Percentiles rank a stretch among this genome's conserved stretches.
Evolutionary conservation across 2,797 vertebrate genomes (phyloP).

Genomic region (Paratrypauchen microcephalus): DNA sequence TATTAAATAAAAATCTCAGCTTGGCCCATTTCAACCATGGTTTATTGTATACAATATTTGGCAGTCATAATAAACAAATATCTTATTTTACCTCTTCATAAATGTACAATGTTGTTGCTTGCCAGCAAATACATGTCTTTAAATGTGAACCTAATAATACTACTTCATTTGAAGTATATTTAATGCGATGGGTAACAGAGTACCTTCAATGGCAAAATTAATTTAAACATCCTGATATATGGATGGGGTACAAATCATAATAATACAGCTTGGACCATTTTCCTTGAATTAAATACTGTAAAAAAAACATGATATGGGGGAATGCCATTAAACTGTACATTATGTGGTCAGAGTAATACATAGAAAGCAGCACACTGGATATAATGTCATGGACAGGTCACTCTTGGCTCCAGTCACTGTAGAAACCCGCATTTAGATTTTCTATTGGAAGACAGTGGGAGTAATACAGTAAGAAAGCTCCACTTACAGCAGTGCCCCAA

Average conservation of each 20-base stretch:
- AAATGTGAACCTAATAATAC: conserved; percentile 7
- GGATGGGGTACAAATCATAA: conserved; percentile 24
- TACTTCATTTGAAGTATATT: conserved; percentile 16
- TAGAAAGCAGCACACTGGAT: conserved; percentile 30
- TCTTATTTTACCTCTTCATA: neutral
- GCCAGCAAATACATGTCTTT: neutral
- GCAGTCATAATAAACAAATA: conserved; percentile 48
- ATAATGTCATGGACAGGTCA: conserved; percentile 25
- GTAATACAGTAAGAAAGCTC: conserved; percentile 31
- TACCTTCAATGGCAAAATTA: conserved; percentile 5
- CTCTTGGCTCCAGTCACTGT: conserved; percentile 24
- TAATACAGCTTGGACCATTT: conserved; percentile 45
- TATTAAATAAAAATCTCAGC: neutral
- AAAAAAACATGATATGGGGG: conserved; percentile 44
- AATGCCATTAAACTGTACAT: conserved; percentile 30
- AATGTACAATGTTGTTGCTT: neutral
- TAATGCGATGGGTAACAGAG: neutral
- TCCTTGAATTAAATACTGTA: conserved; percentile 56
- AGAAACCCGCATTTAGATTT: conserved; percentile 43
- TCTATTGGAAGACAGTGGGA: conserved; percentile 46
- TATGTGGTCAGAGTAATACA: conserved; percentile 20
- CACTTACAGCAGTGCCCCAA: neutral
- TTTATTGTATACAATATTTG: conserved; percentile 70
- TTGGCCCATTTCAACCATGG: conserved; percentile 29
- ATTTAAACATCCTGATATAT: conserved; percentile 32